Percentiles rank a stretch among this genome's conserved stretches.
Evolutionary conservation across 1,140 invertebrate genomes (phyloP).

Genomic region (Aphaenogaster rudis): DNA sequence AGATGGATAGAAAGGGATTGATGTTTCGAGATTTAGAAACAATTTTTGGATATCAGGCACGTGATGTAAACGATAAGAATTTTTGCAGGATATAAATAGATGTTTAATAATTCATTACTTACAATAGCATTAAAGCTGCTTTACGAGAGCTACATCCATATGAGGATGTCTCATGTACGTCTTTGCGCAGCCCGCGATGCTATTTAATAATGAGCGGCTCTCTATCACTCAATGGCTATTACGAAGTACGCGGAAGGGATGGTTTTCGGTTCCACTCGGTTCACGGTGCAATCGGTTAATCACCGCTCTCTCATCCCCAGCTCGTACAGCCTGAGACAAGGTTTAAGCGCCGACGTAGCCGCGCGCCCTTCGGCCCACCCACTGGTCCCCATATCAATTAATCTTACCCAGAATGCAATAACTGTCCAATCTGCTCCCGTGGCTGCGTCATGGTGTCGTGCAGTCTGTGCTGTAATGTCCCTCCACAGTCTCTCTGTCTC

Average conservation of each 20-base stretch:
- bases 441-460: slow-evolving; percentile 84
- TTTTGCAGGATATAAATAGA: not conserved
- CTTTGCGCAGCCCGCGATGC: slow-evolving; percentile 18
- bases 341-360: slow-evolving; percentile 73
- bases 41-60: not conserved
- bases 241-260: slow-evolving; percentile 74
- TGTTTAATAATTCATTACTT: not conserved
- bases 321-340: slow-evolving; percentile 77
- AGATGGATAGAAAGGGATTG: no score
- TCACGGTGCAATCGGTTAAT: slow-evolving; percentile 85
- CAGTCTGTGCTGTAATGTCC: slow-evolving; percentile 82
- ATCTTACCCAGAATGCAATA: slow-evolving; percentile 88
- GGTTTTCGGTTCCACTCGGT: slow-evolving; percentile 78
- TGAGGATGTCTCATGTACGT: not conserved
- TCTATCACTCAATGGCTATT: slow-evolving; percentile 84
- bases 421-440: slow-evolving; percentile 86
- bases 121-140: not conserved
- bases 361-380: slow-evolving; percentile 65
- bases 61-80: not conserved
- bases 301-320: slow-evolving; percentile 77
- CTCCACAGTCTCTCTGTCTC: slow-evolving; percentile 47
- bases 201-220: slow-evolving; percentile 84
- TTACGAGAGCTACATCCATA: not conserved
- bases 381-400: slow-evolving; percentile 84
- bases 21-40: not conserved